These are phyloP conservation scores for Mionectes olivaceus DNA, from an alignment of 2,797 vertebrate species.

Conservation along the genomic window DNA sequence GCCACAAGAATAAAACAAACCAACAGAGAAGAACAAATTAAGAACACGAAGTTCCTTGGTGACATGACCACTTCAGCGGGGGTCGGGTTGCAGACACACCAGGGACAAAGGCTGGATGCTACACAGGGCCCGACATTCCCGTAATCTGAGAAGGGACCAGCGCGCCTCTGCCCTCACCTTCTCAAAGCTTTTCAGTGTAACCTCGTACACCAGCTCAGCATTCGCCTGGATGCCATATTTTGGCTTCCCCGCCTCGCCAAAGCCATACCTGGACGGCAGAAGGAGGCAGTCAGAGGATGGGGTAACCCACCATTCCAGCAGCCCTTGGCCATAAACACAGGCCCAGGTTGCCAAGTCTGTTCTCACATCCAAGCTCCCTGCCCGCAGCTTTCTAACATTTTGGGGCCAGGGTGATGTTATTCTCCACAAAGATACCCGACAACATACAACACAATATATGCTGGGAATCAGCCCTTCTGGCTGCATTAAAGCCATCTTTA, in stretches of 20 bases:
- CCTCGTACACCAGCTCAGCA: constrained; percentile 89
- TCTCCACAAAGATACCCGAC: accelerated
- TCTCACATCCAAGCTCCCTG: background rate
- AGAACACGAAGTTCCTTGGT: constrained; percentile 54
- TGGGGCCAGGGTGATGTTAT: background rate
- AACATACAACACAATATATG: accelerated
- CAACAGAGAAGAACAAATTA: constrained; percentile 63
- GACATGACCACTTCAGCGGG: constrained; percentile 16
- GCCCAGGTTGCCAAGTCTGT: too few relatives aligned
- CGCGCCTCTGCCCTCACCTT: constrained; percentile 82
- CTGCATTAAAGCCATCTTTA: background rate
- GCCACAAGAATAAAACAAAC: constrained; percentile 70
- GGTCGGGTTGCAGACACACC: background rate
- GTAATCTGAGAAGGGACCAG: background rate
- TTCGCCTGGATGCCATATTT: constrained; percentile 89
- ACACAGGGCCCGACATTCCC: background rate
- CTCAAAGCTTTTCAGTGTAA: constrained; percentile 92
- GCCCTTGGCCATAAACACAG: background rate
- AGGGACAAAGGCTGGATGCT: background rate
- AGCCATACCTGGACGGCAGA: constrained; percentile 87
- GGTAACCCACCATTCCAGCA: background rate
- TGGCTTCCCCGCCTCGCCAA: constrained; percentile 89
- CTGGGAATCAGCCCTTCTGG: background rate
- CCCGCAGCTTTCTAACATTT: background rate
- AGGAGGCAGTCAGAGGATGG: background rate